Evolutionary conservation across 2,113 vertebrate genomes (phyloP).

Genomic region (Megaleporinus macrocephalus): DNA sequence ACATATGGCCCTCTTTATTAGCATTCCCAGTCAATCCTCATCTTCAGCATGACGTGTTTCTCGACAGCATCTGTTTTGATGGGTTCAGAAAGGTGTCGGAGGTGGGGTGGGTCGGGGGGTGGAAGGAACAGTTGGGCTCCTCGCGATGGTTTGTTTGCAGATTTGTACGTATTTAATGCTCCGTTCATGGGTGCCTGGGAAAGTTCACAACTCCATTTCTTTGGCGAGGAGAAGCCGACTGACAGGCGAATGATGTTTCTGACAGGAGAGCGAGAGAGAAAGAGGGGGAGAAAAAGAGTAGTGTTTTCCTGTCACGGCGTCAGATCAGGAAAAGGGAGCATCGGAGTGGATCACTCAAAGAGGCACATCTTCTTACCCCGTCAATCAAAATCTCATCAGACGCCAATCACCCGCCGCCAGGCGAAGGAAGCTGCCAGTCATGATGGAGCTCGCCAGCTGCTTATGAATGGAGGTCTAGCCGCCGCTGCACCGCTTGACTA

Average conservation of each 20-base stretch:
- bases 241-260: constrained; percentile 55
- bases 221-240: constrained; percentile 43
- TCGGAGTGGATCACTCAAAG: constrained; percentile 49
- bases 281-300: constrained; percentile 23
- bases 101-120: constrained; percentile 1
- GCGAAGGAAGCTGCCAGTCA: constrained; percentile 42
- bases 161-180: constrained; percentile 52
- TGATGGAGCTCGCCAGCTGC: constrained; percentile 10
- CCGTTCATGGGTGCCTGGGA: constrained; percentile 39
- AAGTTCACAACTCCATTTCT: constrained; percentile 55
- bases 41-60: constrained; percentile 52
- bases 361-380: constrained; percentile 44
- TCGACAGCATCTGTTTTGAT: constrained; percentile 61
- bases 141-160: constrained; percentile 60
- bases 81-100: constrained; percentile 36
- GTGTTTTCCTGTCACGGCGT: constrained; percentile 26
- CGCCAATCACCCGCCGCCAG: constrained; percentile 49
- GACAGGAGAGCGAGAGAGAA: constrained; percentile 44
- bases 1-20: constrained; percentile 75
- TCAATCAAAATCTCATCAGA: constrained; percentile 57
- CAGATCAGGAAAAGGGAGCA: constrained; percentile 38
- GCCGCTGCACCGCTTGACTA: constrained; percentile 7
- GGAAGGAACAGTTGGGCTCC: constrained; percentile 48
- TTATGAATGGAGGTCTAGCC: constrained; percentile 42
- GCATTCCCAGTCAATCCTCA: constrained; percentile 71